These are phyloP conservation scores for Drosophila albomicans DNA, from an alignment of 1,140 invertebrate species.

Conservation along the genomic window DNA sequence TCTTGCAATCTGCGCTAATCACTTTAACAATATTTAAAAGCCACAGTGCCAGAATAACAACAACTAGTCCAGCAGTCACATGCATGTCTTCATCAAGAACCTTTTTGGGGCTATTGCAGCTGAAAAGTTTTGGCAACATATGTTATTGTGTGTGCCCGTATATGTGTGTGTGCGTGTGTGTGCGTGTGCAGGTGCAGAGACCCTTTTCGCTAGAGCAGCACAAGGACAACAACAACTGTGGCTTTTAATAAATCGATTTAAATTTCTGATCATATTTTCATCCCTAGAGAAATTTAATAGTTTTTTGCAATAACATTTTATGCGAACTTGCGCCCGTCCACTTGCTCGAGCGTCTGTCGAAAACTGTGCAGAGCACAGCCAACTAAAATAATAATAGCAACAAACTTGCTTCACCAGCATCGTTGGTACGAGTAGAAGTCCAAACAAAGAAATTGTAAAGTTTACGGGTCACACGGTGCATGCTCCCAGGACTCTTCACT, in stretches of 20 bases:
- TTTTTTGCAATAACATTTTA: slow-evolving; percentile 81
- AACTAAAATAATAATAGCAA: slow-evolving; percentile 80
- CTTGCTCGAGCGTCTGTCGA: slow-evolving; percentile 8
- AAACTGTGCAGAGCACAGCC: slow-evolving; percentile 52
- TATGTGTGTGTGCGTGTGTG: slow-evolving; percentile 17
- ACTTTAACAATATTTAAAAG: slow-evolving; percentile 3
- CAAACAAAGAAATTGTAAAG: slow-evolving; percentile 81
- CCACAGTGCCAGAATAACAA: slow-evolving; percentile 32
- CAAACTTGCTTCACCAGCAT: slow-evolving; percentile 58
- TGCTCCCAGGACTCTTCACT: slow-evolving; percentile 46
- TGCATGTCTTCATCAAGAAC: slow-evolving; percentile 30
- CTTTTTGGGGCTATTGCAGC: slow-evolving; percentile 36
- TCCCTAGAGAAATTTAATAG: slow-evolving; percentile 84
- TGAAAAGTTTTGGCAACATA: slow-evolving; percentile 74
- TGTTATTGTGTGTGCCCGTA: slow-evolving; percentile 26
- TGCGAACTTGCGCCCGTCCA: slow-evolving; percentile 35
- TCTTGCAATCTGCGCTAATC: not conserved
- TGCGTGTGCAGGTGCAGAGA: slow-evolving; percentile 32
- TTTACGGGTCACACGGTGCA: slow-evolving; percentile 74
- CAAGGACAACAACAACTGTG: slow-evolving; percentile 50
- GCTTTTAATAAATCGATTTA: slow-evolving; percentile 84
- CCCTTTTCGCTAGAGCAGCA: slow-evolving; percentile 31
- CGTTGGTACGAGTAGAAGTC: slow-evolving; percentile 50
- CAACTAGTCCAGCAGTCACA: slow-evolving; percentile 15
- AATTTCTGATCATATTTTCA: slow-evolving; percentile 82